Percentiles rank a stretch among this genome's conserved stretches.
Evolutionary conservation across 2,797 vertebrate genomes (phyloP).

Genomic region (Sebastiscus albofasciatus): DNA sequence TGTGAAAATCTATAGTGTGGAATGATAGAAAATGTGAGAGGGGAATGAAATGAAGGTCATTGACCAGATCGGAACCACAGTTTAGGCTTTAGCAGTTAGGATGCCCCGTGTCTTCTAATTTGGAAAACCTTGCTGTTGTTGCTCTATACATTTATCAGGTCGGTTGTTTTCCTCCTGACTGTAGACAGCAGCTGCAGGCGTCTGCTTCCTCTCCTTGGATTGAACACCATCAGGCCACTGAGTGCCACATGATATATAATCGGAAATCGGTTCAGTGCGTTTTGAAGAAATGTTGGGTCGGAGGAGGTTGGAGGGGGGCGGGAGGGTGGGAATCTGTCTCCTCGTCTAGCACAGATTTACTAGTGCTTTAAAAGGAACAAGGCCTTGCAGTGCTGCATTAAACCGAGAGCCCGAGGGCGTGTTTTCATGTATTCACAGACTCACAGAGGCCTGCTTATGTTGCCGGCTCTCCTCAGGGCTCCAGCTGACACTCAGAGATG

Average conservation of each 20-base stretch:
- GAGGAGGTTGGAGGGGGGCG: not conserved
- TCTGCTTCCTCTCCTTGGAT: not conserved
- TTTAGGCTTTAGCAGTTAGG: not conserved
- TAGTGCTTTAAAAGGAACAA: not conserved
- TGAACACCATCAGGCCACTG: not conserved
- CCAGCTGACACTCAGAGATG: constrained; percentile 34
- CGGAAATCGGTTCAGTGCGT: constrained; percentile 40
- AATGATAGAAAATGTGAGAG: not conserved
- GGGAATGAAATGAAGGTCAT: not conserved
- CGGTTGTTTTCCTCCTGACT: not conserved
- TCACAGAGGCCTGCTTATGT: constrained; percentile 33
- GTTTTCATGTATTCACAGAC: constrained; percentile 8
- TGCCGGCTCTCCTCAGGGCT: constrained; percentile 17
- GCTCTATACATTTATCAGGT: not conserved
- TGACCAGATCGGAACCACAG: not conserved
- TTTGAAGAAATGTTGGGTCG: constrained; percentile 11
- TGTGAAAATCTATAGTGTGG: not conserved
- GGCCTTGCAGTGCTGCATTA: not conserved
- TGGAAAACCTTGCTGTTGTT: not conserved
- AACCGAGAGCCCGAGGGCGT: constrained; percentile 1
- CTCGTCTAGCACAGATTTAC: constrained; percentile 7
- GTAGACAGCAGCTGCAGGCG: not conserved
- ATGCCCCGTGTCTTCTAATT: not conserved
- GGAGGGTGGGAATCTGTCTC: constrained; percentile 2
- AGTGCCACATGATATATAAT: constrained; percentile 20